Base-by-base conservation (phyloP, 2,113 vertebrate species). In the Calidris pygmaea region DNA sequence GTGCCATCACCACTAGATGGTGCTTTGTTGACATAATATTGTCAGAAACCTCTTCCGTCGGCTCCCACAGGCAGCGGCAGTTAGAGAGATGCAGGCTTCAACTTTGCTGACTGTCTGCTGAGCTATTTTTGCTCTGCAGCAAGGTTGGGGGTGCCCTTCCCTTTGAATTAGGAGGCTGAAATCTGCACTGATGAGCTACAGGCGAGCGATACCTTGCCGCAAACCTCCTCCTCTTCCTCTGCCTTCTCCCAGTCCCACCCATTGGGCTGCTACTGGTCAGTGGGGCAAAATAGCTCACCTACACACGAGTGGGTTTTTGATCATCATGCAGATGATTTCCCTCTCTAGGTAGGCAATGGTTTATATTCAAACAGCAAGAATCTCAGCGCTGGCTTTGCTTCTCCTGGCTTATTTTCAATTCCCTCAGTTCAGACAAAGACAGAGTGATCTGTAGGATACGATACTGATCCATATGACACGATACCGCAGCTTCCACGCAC, bases 1-100 rank as follows among this genome's bases (percentile, higher is more conserved):
- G 81, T 59, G 84, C 84, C 70, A 68, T 50, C 62, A 56, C 96
- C 96, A 90, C 96, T 97, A 97, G 96, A 82, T 96, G 96, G 96
- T 89, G 96, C 96, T 85, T 96, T 78, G 89, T 59, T 84, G 96
- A 92, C 94, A 55, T 2, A 41, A 23, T n/a, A 95, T 23, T 15
- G 74, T 34, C 77, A 60, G 66, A 17, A 56, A n/a, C 19, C 62
- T 87, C 74, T 7, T 67, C 83, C 60, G 18, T 5, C 56, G 6
- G 48, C 82, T 94, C 56, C 68, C 83, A 4, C 23, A 50, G 87
- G 85, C 92, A 77, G 95, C 29, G 0, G 72, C 91, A 60, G 53
- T 8, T 3, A 1, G 39, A 47, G 43, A 43, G 66, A 32, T 37
- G 78, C n/a, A 65, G 85, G 58, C 50, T 89, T 65, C 65, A 52